A percentile compares a stretch with the other conserved stretches of the same genome.
Evolutionary conservation across 2,888 invertebrate genomes (phyloP).

Genomic region (Polydrusus pterygomalis): DNA sequence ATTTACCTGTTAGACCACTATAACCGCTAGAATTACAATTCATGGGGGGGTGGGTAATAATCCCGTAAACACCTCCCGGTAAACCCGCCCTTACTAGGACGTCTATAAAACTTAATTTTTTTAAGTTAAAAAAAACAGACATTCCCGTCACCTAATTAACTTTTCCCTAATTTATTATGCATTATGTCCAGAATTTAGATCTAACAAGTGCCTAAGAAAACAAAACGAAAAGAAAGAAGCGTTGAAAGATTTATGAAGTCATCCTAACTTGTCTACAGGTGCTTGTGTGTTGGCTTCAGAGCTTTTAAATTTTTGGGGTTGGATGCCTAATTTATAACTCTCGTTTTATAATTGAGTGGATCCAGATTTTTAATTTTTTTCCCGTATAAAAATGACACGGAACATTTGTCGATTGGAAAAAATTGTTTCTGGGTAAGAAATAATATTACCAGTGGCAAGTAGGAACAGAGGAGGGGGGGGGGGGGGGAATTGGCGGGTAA

Average conservation of each 20-base stretch:
- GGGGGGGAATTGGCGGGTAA: no score
- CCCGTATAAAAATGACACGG: conserved; percentile 22
- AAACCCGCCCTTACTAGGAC: no score
- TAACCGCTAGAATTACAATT: no score
- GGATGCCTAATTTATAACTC: conserved; percentile 35
- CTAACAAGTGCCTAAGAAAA: conserved; percentile 32
- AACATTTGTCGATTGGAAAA: conserved; percentile 34
- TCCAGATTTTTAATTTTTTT: conserved; percentile 26
- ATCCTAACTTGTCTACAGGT: conserved; percentile 27
- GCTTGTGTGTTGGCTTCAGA: conserved; percentile 8
- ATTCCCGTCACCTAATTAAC: conserved; percentile 3
- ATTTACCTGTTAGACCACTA: no score
- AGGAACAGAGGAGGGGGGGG: no score
- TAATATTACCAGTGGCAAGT: neutral
- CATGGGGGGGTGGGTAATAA: no score
- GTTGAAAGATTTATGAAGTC: conserved; percentile 39
- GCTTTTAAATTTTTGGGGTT: conserved; percentile 38
- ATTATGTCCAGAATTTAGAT: conserved; percentile 17
- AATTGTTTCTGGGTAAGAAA: neutral
- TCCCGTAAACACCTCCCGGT: no score
- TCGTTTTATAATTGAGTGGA: conserved; percentile 36
- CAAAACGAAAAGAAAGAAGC: conserved; percentile 20
- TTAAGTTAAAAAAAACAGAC: no score
- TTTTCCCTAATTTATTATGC: conserved; percentile 11
- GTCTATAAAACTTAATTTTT: no score